These are phyloP conservation scores for Drosophila anceps DNA, from an alignment of 2,888 invertebrate genomes.

Conservation along the genomic window DNA sequence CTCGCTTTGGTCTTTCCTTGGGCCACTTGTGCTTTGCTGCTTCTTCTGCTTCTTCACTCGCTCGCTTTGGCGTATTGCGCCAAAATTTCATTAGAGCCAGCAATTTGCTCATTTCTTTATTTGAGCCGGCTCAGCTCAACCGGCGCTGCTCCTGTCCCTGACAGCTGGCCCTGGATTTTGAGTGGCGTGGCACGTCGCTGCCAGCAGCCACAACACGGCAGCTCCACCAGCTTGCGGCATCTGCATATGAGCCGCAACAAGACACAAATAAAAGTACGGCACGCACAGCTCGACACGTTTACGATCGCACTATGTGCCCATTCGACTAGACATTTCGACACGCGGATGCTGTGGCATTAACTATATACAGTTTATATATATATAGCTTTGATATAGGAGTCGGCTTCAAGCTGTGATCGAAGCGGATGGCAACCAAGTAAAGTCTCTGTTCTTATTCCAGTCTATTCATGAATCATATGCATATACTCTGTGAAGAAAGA, in stretches of 20 bases:
- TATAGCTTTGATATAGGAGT: too few relatives aligned
- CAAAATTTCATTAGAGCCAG: conserved; percentile 68
- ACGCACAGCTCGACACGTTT: conserved; percentile 42
- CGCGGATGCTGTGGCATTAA: conserved; percentile 19
- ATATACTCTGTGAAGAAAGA: not conserved
- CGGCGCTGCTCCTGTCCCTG: not conserved
- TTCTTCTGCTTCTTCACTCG: not conserved
- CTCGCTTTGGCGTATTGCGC: conserved; percentile 42
- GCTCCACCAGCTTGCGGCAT: conserved; percentile 33
- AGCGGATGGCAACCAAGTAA: not conserved
- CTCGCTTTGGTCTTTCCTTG: conserved; percentile 28
- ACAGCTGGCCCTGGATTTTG: conserved; percentile 39
- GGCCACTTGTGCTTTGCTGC: conserved; percentile 10
- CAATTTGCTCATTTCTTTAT: conserved; percentile 45
- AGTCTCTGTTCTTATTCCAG: too few relatives aligned
- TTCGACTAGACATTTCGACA: conserved; percentile 44
- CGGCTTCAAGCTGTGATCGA: not conserved
- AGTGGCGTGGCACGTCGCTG: conserved; percentile 45
- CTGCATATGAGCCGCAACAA: conserved; percentile 22
- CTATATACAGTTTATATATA: not conserved
- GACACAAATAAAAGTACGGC: conserved; percentile 5
- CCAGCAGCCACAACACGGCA: conserved; percentile 22
- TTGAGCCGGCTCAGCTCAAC: conserved; percentile 2
- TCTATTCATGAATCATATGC: too few relatives aligned
- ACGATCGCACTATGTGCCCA: conserved; percentile 46